Conservation (phyloP, 2,797 vertebrate species). For the Anabas testudineus region DNA sequence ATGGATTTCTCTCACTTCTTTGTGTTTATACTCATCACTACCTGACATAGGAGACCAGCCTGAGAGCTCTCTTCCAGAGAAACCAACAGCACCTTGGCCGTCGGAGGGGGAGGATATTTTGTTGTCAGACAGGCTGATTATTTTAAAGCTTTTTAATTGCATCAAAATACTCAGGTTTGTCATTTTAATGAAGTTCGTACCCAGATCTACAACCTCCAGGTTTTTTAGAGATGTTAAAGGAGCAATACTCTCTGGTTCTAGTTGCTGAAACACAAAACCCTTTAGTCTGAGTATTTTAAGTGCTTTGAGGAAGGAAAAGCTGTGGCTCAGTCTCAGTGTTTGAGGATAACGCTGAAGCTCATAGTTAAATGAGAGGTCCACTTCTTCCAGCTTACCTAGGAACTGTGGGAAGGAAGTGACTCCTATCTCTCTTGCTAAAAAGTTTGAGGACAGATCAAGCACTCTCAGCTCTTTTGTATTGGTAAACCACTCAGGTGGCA, state of each 20-base stretch:
- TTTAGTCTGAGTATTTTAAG: conserved; percentile 87
- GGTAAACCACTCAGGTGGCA: conserved; percentile 87
- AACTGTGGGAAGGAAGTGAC: conserved; percentile 83
- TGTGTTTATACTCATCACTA: conserved; percentile 66
- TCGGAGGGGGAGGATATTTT: conserved; percentile 93
- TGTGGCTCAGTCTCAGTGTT: conserved; percentile 80
- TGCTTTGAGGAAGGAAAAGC: conserved; percentile 85
- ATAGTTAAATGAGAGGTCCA: conserved; percentile 97
- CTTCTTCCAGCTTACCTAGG: conserved; percentile 85
- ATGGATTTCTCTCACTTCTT: conserved; percentile 86
- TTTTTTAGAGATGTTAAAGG: conserved; percentile 83
- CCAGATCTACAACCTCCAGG: conserved; percentile 91
- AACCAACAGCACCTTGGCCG: conserved; percentile 55
- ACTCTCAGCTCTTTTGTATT: conserved; percentile 81
- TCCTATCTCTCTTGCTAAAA: conserved; percentile 87
- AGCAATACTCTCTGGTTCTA: conserved; percentile 77
- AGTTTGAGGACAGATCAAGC: conserved; percentile 94
- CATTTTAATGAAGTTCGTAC: conserved; percentile 96
- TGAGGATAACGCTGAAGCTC: conserved; percentile 87
- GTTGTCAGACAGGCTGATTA: conserved; percentile 93
- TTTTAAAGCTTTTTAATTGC: conserved; percentile 84
- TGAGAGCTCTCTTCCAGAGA: conserved; percentile 32
- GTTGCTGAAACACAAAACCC: conserved; percentile 92
- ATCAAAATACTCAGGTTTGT: conserved; percentile 86
- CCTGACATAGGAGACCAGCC: conserved; percentile 77